These are phyloP conservation scores for Laspeyria flexula DNA, from an alignment of 2,888 invertebrate species.

Conservation along the genomic window DNA sequence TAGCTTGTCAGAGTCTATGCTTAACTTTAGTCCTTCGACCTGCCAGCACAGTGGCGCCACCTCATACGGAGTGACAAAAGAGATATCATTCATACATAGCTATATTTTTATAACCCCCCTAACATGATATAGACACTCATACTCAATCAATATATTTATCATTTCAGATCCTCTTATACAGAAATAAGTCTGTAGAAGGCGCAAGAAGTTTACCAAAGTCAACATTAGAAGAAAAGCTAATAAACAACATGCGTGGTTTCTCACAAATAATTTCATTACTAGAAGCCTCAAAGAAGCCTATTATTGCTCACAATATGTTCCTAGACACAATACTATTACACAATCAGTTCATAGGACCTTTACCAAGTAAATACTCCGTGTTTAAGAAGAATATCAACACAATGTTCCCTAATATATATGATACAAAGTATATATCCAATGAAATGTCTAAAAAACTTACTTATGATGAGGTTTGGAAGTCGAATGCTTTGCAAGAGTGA, in stretches of 20 bases:
- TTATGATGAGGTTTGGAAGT: slow-evolving; percentile 80
- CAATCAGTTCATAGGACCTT: slow-evolving; percentile 89
- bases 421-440: slow-evolving; percentile 90
- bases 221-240: slow-evolving; percentile 78
- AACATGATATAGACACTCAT: too few species aligned
- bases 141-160: slow-evolving; percentile 1
- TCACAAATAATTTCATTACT: slow-evolving; percentile 88
- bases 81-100: too few species aligned
- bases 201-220: slow-evolving; percentile 66
- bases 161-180: slow-evolving; percentile 75
- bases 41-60: too few species aligned
- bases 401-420: slow-evolving; percentile 89
- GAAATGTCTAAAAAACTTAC: slow-evolving; percentile 76
- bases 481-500: slow-evolving; percentile 82
- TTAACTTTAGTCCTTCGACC: too few species aligned
- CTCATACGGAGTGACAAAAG: too few species aligned
- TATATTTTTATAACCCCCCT: too few species aligned
- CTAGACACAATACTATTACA: slow-evolving; percentile 90
- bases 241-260: slow-evolving; percentile 87
- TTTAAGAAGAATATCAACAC: slow-evolving; percentile 88
- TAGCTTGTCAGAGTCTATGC: too few species aligned
- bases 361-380: slow-evolving; percentile 87
- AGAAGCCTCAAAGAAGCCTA: slow-evolving; percentile 87
- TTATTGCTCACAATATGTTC: slow-evolving; percentile 91
- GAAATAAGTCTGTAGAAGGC: slow-evolving; percentile 71